Evolutionary conservation across 2,797 vertebrate species (phyloP), one percentile per base, ranked within the genome.

Genomic region (Urophycis tenuis): DNA sequence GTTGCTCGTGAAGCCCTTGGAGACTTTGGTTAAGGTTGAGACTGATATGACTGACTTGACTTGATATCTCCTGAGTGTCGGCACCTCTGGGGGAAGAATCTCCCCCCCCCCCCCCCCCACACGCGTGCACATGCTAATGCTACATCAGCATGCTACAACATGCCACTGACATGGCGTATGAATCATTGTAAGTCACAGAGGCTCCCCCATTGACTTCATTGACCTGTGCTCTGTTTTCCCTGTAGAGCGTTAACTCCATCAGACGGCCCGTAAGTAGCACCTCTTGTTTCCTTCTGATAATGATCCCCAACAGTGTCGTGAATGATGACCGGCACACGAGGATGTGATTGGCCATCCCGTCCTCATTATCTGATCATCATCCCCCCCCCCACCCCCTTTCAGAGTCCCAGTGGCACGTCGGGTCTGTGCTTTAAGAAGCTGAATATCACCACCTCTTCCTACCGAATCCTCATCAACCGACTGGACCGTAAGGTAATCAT

Each of bases 351-450:
- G 17, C 39, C 39, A 11, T 14, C 4, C 45, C 14, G 3, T 60
- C 53, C 49, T 10, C 15, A 41, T 41, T 15, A 15, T 39, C 36
- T 39, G 36, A 11, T 41, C n/a, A n/a, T n/a, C n/a, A n/a, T n/a
- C n/a, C n/a, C n/a, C n/a, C n/a, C n/a, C n/a, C n/a, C n/a, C n/a
- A n/a, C n/a, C 39, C 2, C 19, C 1, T 0, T 70, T 73, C 83
- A 99, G 97, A 94, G 91, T 86, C 92, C 94, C 29, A 93, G 94
- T 80, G 95, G 95, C 84, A 94, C 95, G 74, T 96, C 95, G 74
- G 96, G 96, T 69, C 93, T 99, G 81, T 99, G 98, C 90, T 98
- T 98, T 88, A 98, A 95, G 87, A 98, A 96, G 89, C 87, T 99
- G 80, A 98, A 98, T 86, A 94, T 99, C 78, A 97, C 96, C 71